These are phyloP conservation scores for Halocynthia roretzi DNA, from an alignment of 23 tunicate genomes.

Conservation along the genomic window DNA sequence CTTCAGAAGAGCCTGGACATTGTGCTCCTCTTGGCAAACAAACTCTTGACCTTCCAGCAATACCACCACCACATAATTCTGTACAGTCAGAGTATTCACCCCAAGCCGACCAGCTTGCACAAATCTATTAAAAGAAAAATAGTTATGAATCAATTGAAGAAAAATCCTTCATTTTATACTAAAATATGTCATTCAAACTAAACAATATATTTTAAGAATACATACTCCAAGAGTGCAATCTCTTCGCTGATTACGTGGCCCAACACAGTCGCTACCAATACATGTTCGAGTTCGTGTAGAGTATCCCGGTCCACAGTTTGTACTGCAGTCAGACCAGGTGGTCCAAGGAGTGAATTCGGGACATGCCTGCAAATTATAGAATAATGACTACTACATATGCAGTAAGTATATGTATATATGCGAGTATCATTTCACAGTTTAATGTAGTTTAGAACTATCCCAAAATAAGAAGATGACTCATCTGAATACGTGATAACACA, in stretches of 20 bases:
- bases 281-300: slow-evolving; percentile 42
- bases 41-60: slow-evolving; percentile 2
- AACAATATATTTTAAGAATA: background rate
- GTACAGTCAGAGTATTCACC: slow-evolving; percentile 5
- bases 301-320: slow-evolving; percentile 52
- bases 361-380: slow-evolving; percentile 41
- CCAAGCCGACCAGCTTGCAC: slow-evolving; percentile 25
- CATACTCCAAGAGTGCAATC: slow-evolving; percentile 26
- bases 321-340: slow-evolving; percentile 38
- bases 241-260: slow-evolving; percentile 13
- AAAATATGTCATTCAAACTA: too few species aligned
- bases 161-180: too few species aligned
- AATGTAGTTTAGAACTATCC: too few species aligned
- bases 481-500: too few species aligned
- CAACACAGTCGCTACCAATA: slow-evolving; percentile 43
- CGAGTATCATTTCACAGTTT: too few species aligned
- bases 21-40: slow-evolving; percentile 18
- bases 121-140: slow-evolving; percentile 2
- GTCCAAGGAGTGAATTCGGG: slow-evolving; percentile 57
- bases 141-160: too few species aligned
- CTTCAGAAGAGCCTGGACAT: slow-evolving; percentile 21
- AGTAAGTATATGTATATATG: too few species aligned
- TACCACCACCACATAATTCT: slow-evolving; percentile 21
- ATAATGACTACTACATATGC: too few species aligned
- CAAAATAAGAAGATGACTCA: too few species aligned